Conservation (phyloP, 2,113 vertebrate species). For the Ochotona curzoniae region DNA sequence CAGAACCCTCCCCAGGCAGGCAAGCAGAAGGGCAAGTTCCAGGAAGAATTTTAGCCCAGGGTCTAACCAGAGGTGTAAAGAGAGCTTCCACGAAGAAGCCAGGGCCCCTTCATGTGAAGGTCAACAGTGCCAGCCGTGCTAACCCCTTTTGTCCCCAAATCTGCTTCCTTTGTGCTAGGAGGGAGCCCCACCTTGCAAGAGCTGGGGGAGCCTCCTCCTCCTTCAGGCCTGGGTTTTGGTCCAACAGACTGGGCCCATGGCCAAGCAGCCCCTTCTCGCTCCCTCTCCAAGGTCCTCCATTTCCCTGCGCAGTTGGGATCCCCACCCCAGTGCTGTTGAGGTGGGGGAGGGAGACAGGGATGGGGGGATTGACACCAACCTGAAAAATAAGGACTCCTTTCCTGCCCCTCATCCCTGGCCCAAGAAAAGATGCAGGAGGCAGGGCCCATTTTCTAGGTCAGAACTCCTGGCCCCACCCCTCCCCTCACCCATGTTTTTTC, state of each 20-base stretch:
- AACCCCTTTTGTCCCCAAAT: slow-evolving; percentile 16
- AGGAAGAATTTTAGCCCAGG: neutral
- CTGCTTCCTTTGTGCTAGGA: slow-evolving; percentile 60
- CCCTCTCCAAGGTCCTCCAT: neutral
- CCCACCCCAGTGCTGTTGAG: neutral
- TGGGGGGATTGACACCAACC: neutral
- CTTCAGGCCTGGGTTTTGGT: slow-evolving; percentile 53
- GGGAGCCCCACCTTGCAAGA: slow-evolving; percentile 25
- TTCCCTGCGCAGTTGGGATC: slow-evolving; percentile 53
- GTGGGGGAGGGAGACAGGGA: too few species aligned
- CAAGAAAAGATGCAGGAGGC: neutral
- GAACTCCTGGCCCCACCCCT: slow-evolving; percentile 41
- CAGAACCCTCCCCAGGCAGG: neutral
- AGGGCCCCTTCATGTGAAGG: neutral
- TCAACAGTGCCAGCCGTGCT: too few species aligned
- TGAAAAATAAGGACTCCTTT: slow-evolving; percentile 29
- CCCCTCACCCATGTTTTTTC: slow-evolving; percentile 28
- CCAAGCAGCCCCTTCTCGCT: slow-evolving; percentile 49
- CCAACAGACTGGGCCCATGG: slow-evolving; percentile 59
- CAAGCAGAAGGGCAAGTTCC: neutral
- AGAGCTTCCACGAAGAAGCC: neutral
- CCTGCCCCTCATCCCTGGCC: neutral
- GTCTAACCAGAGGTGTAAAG: neutral
- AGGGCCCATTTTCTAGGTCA: slow-evolving; percentile 60
- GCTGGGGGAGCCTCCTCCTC: neutral